Conservation (phyloP, 2,113 vertebrate genomes). For the Sapajus apella region DNA sequence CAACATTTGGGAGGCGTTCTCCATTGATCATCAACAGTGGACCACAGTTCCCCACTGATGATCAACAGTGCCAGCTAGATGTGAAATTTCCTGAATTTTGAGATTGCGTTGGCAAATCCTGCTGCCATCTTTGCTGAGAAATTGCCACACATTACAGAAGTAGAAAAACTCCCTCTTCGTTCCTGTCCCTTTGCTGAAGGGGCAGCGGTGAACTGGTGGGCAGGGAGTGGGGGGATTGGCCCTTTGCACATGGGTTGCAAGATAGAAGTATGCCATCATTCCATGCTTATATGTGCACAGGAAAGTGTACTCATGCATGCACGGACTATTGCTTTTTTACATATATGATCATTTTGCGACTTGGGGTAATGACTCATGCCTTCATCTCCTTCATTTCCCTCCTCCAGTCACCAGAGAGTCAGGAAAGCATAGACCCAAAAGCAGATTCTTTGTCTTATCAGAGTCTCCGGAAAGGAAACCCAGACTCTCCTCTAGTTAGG, state of each 20-base stretch:
- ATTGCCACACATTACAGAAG: neutral
- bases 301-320: fast-evolving
- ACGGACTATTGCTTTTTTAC: too few species aligned
- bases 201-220: too few species aligned
- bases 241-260: neutral
- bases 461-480: neutral
- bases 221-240: too few species aligned
- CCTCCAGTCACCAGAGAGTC: neutral
- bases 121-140: neutral
- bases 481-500: neutral
- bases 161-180: fast-evolving
- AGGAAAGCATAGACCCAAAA: neutral
- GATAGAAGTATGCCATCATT: fast-evolving
- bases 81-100: neutral
- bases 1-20: neutral
- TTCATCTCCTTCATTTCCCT: neutral
- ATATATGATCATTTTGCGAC: neutral
- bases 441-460: conserved; percentile 11
- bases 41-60: neutral
- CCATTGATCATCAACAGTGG: neutral
- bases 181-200: neutral
- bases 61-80: neutral
- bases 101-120: neutral
- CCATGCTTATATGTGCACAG: fast-evolving
- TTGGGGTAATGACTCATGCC: too few species aligned